phyloP scores from a whole-genome alignment of 2,113 vertebrate species.

The Muntiacus muntjak region DNA sequence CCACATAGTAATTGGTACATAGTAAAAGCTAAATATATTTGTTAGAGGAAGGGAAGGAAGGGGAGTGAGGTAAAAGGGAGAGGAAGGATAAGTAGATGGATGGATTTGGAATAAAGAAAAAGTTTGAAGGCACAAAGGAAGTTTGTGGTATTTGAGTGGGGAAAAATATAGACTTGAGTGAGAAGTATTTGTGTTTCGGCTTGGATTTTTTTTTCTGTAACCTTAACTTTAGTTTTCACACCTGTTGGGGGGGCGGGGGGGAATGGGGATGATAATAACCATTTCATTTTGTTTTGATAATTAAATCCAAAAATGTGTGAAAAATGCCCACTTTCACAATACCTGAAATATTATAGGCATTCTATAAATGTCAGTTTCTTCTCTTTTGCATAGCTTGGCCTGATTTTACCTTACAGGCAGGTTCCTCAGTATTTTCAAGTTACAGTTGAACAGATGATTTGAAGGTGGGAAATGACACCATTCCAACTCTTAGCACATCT shows the following conservation, averaged over 20 bases:
- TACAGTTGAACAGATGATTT: conserved; percentile 40
- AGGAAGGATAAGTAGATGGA: not conserved
- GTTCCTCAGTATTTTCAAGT: conserved; percentile 23
- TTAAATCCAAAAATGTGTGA: not conserved
- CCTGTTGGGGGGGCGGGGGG: not conserved
- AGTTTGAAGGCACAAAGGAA: not conserved
- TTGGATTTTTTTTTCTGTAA: not conserved
- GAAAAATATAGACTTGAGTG: not conserved
- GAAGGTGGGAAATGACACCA: conserved; percentile 53
- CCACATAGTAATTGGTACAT: not conserved
- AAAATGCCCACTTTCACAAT: conserved; percentile 12
- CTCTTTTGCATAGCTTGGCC: conserved; percentile 4
- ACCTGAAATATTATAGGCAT: conserved; percentile 2
- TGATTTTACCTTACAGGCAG: conserved; percentile 55
- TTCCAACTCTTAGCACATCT: conserved; percentile 41
- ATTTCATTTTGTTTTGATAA: conserved; percentile 2
- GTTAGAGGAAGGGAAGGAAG: not conserved
- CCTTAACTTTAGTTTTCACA: conserved; percentile 2
- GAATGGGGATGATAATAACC: not conserved
- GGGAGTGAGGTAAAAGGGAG: not conserved
- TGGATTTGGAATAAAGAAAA: not conserved
- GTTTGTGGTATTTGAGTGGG: not conserved
- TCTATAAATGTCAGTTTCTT: not conserved
- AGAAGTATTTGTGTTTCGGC: not conserved
- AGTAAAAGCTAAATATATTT: not conserved